Conservation (phyloP, 2,113 vertebrate species). For the Syrrhaptes paradoxus region DNA sequence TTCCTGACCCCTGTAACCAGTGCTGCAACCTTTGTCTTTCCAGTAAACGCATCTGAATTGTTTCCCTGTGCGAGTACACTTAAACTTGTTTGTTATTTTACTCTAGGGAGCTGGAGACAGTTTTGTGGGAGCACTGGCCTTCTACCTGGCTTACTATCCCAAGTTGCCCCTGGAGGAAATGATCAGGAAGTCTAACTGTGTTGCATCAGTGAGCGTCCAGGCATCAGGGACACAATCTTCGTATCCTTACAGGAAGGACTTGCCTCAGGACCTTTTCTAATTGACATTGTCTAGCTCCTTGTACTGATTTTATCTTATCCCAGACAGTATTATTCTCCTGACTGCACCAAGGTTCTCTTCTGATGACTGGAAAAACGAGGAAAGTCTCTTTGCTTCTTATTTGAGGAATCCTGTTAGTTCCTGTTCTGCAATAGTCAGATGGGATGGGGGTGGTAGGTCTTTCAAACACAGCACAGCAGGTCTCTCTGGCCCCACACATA, state of each 20-base stretch:
- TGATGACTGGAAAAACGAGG: background rate
- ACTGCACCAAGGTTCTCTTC: background rate
- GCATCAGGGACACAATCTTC: constrained; percentile 88
- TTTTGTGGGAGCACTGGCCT: constrained; percentile 93
- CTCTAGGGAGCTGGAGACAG: constrained; percentile 95
- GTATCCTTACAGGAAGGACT: constrained; percentile 83
- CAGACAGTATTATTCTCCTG: background rate
- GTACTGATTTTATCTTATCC: constrained; percentile 29
- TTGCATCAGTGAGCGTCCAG: constrained; percentile 87
- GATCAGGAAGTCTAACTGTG: constrained; percentile 85
- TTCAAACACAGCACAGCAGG: background rate
- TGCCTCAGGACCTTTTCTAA: constrained; percentile 85
- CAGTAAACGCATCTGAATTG: background rate
- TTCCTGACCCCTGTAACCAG: background rate
- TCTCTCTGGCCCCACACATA: background rate
- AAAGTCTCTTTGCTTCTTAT: background rate
- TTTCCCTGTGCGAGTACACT: background rate
- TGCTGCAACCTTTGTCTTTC: background rate
- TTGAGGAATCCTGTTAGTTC: background rate
- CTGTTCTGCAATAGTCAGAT: background rate
- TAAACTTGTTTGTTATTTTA: constrained; percentile 45
- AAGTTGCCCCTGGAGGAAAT: constrained; percentile 87
- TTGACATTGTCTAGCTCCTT: background rate
- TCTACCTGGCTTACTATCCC: constrained; percentile 89
- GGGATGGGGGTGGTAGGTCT: background rate